These are phyloP conservation scores for Lanistes nyassanus DNA, from an alignment of 1,140 invertebrate genomes.

Conservation along the genomic window DNA sequence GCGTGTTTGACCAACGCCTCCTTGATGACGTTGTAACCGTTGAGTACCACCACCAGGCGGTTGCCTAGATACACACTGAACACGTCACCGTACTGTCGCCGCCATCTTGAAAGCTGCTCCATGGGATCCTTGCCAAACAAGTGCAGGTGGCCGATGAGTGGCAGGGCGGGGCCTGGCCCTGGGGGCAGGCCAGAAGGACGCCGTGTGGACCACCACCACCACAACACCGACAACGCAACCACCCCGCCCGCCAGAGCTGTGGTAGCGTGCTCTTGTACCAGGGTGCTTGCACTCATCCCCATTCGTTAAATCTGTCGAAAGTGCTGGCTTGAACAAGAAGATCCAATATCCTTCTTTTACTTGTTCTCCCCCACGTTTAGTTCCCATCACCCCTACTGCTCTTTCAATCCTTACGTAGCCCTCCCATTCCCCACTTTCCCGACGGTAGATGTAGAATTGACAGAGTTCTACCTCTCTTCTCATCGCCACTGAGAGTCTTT, in stretches of 20 bases:
- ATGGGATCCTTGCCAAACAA: slow-evolving; percentile 26
- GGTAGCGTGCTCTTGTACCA: background rate
- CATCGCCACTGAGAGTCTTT: no score
- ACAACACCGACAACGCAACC: background rate
- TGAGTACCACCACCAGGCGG: slow-evolving; percentile 28
- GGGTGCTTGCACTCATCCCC: no score
- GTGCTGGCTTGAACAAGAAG: no score
- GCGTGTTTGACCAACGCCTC: slow-evolving; percentile 36
- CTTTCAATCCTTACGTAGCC: no score
- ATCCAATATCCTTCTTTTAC: no score
- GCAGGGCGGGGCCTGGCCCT: slow-evolving; percentile 22
- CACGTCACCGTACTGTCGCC: slow-evolving; percentile 40
- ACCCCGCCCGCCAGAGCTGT: slow-evolving; percentile 3
- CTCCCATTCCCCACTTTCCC: no score
- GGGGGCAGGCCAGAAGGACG: slow-evolving; percentile 23
- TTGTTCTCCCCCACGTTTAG: no score
- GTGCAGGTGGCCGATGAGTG: slow-evolving; percentile 36
- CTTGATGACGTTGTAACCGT: slow-evolving; percentile 34
- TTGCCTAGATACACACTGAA: slow-evolving; percentile 33
- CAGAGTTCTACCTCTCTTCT: no score
- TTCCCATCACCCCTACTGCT: no score
- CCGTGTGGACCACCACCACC: slow-evolving; percentile 15
- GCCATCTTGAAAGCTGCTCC: slow-evolving; percentile 12
- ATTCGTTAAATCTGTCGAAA: no score
- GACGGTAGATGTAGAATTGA: no score